Conservation (phyloP, 2,797 vertebrate species). For the Brachyrhaphis roseni region DNA sequence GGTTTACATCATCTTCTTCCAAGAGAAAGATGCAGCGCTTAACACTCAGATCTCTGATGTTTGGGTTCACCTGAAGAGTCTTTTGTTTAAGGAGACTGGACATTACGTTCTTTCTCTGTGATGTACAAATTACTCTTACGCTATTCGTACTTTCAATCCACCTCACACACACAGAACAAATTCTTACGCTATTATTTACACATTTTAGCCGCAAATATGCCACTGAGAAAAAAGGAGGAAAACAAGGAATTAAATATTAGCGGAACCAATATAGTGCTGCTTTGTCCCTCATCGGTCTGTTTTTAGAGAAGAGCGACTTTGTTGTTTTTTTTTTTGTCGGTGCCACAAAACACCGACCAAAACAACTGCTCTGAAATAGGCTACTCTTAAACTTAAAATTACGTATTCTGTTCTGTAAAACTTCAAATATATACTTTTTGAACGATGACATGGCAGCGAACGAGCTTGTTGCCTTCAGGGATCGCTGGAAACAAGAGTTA, state of each 20-base stretch:
- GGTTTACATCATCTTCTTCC: slow-evolving; percentile 95
- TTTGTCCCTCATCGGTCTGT: slow-evolving; percentile 59
- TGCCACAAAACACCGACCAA: not conserved
- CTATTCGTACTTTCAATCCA: not conserved
- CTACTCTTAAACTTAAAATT: rapidly evolving
- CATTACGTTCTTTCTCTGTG: slow-evolving; percentile 16
- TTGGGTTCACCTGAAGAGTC: slow-evolving; percentile 39
- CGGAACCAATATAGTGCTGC: slow-evolving; percentile 50
- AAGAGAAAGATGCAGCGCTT: slow-evolving; percentile 84
- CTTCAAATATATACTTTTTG: not conserved
- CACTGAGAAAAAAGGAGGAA: not conserved
- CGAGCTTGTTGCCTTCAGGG: slow-evolving; percentile 77
- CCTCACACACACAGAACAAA: not conserved
- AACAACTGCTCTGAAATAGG: rapidly evolving
- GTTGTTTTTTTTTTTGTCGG: slow-evolving; percentile 27
- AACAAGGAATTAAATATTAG: slow-evolving; percentile 57
- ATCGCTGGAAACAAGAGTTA: slow-evolving; percentile 78
- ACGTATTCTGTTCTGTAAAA: not conserved
- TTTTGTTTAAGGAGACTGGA: slow-evolving; percentile 60
- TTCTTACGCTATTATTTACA: slow-evolving; percentile 1
- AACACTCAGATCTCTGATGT: slow-evolving; percentile 80
- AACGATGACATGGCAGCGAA: slow-evolving; percentile 73
- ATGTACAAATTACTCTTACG: not conserved
- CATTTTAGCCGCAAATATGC: not conserved
- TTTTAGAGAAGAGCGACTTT: slow-evolving; percentile 50